phyloP scores from a whole-genome alignment of 92 coral and sea anemone genomes.

The Plumapathes pennacea region DNA sequence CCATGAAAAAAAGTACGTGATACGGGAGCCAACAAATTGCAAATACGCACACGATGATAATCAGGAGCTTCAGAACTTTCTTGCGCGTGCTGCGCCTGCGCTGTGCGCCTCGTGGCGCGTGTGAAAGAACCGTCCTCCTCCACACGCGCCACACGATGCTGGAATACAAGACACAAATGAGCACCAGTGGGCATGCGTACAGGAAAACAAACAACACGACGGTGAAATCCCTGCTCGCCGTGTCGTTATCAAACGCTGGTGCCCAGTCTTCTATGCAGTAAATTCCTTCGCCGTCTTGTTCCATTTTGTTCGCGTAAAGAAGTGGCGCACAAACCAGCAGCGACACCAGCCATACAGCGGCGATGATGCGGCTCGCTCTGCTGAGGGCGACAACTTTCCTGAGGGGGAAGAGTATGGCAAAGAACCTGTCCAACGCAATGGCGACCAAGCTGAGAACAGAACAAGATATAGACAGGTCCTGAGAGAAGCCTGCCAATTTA shows the following conservation, averaged over 20 bases:
- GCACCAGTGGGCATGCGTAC: conserved; percentile 32
- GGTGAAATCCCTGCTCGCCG: conserved; percentile 42
- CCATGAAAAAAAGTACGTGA: conserved; percentile 15
- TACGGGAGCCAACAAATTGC: conserved; percentile 33
- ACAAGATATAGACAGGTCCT: conserved; percentile 44
- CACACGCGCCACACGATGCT: conserved; percentile 14
- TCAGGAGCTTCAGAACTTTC: conserved; percentile 26
- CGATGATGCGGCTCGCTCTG: conserved; percentile 33
- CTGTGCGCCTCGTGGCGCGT: too few relatives aligned
- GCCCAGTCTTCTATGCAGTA: conserved; percentile 32
- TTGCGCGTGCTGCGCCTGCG: too few relatives aligned
- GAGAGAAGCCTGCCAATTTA: conserved; percentile 18
- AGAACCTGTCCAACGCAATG: conserved; percentile 53
- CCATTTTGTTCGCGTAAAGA: conserved; percentile 44
- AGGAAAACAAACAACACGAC: conserved; percentile 42
- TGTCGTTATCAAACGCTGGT: conserved; percentile 35
- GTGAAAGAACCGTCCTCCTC: too few relatives aligned
- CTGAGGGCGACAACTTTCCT: conserved; percentile 28
- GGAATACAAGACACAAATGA: conserved; percentile 35
- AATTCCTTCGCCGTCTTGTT: neutral
- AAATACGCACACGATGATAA: conserved; percentile 23
- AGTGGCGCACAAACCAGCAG: conserved; percentile 45
- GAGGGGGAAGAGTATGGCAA: conserved; percentile 45
- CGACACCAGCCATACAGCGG: conserved; percentile 30
- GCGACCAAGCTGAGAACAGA: conserved; percentile 51